Base-by-base conservation (phyloP, 92 coral and sea anemone species). In the Zoanthus sociatus region DNA sequence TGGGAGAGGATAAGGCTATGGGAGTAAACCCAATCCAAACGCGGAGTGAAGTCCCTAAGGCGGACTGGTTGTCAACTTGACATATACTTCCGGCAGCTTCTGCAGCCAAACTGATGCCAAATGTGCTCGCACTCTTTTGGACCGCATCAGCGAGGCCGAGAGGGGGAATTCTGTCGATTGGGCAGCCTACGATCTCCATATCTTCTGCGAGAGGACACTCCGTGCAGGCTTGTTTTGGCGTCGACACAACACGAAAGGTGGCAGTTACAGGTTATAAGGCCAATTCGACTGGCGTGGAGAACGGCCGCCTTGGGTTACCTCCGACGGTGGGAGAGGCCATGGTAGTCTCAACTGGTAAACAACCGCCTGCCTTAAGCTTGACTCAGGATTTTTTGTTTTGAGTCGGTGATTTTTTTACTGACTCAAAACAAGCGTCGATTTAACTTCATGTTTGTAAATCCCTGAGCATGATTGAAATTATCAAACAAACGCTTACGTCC, bases 241-340 rank as follows among this genome's bases (percentile, higher is more conserved):
- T 20, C 42, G 32, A 30, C 42, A 6, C 64, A 84, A 84, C 81
- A 71, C 88, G 82, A 47, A 17, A 71, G 71, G 26, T 70, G 51
- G 88, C 88, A 72, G 88, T 84, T 66, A 69, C 44, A 15, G 26
- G 73, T 69, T 6, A 84, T 84, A 84, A 72, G 81, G 0, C 77
- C 69, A 6, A 4, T 83, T 69, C 53, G 37, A 83, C 82, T 83
- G 87, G 90, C 93, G 47, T 87, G 55, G 76, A 26, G 76, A 67
- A 63, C 18, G 9, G 84, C 77, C 75, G 94, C 92, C 82, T 91
- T 68, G 79, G 92, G 89, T 69, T 86, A 84, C 51, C 77, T 86
- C 75, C 90, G 88, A 50, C 90, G 88, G 89, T 88, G 94, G 91
- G 91, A 93, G 92, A 79, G 94, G 70, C 78, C 86, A 75, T 91